phyloP scores from a whole-genome alignment of 2,113 vertebrate genomes.

The Pelodiscus sinensis region DNA sequence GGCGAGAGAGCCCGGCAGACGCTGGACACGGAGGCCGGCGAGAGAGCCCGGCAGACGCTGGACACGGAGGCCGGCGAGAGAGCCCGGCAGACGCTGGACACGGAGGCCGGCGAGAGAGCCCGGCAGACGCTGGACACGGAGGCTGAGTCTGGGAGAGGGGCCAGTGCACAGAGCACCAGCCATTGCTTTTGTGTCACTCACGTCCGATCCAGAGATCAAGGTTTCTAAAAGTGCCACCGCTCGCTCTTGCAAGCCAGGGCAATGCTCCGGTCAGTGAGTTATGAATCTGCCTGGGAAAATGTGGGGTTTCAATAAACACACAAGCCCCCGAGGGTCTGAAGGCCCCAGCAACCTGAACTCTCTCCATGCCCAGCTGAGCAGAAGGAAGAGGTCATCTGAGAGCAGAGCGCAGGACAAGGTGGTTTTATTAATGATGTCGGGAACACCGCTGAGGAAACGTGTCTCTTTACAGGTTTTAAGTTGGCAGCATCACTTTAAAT shows the following conservation, averaged over 20 bases:
- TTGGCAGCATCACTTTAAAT: constrained; percentile 69
- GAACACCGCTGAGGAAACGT: constrained; percentile 73
- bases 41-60: not conserved
- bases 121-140: not conserved
- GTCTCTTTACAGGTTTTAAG: constrained; percentile 68
- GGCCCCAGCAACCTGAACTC: no score
- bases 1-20: no score
- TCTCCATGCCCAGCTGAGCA: not conserved
- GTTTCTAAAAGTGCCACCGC: not conserved
- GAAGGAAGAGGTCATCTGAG: constrained; percentile 6
- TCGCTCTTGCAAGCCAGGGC: not conserved
- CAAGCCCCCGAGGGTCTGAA: not conserved
- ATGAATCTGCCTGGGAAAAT: not conserved
- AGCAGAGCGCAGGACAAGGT: constrained; percentile 29
- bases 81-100: no score
- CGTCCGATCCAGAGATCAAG: not conserved
- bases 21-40: not conserved
- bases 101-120: not conserved
- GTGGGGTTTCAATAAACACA: not conserved
- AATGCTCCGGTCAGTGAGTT: not conserved
- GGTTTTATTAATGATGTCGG: constrained; percentile 71
- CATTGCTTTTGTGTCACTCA: not conserved
- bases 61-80: no score
- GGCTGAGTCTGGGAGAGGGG: not conserved
- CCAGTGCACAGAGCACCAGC: not conserved